phyloP scores from a whole-genome alignment of 1,140 invertebrate genomes.

The Brachionus sp. region DNA sequence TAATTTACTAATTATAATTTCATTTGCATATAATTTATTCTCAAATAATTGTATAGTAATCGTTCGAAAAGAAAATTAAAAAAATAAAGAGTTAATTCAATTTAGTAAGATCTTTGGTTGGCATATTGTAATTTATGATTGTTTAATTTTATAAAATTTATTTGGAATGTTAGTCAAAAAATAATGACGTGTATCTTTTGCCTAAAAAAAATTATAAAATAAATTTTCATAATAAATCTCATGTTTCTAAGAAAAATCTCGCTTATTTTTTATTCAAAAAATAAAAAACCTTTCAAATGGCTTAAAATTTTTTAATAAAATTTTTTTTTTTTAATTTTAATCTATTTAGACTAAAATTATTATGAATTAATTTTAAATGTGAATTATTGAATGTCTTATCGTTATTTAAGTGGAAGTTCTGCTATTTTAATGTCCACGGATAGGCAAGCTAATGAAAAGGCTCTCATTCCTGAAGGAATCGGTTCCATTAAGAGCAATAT shows the following conservation, averaged over 20 bases:
- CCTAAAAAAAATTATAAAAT: background rate
- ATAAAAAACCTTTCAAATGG: background rate
- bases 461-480: background rate
- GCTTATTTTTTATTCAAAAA: background rate
- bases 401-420: background rate
- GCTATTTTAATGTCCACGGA: background rate
- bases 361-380: background rate
- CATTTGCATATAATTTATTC: too few relatives aligned
- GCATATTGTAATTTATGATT: background rate
- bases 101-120: too few relatives aligned
- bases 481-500: background rate
- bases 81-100: too few relatives aligned
- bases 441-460: background rate
- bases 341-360: background rate
- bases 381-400: background rate
- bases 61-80: too few relatives aligned
- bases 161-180: background rate
- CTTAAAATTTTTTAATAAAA: background rate
- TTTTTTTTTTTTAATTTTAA: background rate
- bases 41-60: too few relatives aligned
- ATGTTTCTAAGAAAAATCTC: background rate
- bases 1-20: too few relatives aligned
- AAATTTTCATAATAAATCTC: background rate
- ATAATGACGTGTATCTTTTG: background rate
- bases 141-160: background rate